A percentile compares a stretch with the other conserved stretches of the same genome.
These are phyloP conservation scores for Dendrolimus houi DNA, from an alignment of 2,888 invertebrate species.

Conservation along the genomic window DNA sequence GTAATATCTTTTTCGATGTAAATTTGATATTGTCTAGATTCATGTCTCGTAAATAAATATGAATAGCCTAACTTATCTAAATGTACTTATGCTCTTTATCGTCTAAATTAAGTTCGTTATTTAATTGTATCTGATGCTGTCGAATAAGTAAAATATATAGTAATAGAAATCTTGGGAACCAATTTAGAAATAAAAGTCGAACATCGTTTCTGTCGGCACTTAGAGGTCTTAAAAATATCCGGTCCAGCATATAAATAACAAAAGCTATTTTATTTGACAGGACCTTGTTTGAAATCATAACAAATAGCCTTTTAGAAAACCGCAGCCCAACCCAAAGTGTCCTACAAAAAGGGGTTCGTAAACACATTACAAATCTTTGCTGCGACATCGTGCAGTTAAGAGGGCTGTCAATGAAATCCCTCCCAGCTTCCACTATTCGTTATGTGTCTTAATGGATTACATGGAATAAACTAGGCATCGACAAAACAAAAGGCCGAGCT, in stretches of 20 bases:
- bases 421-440: conserved; percentile 58
- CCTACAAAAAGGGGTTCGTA: conserved; percentile 63
- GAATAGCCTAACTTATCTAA: background rate
- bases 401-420: conserved; percentile 66
- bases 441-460: conserved; percentile 72
- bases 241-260: conserved; percentile 61
- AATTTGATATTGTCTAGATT: background rate
- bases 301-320: conserved; percentile 72
- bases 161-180: too few species aligned
- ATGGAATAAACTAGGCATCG: conserved; percentile 68
- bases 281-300: conserved; percentile 72
- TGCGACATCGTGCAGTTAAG: conserved; percentile 54
- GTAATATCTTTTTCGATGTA: background rate
- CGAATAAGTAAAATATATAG: too few species aligned
- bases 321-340: conserved; percentile 64
- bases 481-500: conserved; percentile 65
- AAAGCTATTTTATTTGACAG: conserved; percentile 67
- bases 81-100: too few species aligned
- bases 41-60: background rate
- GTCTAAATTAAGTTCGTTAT: too few species aligned
- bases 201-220: too few species aligned
- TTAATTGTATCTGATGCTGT: too few species aligned
- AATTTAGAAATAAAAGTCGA: too few species aligned
- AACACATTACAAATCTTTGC: conserved; percentile 69
- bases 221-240: conserved; percentile 45